Evolutionary conservation across 2,113 vertebrate genomes (phyloP), one percentile per base, ranked within the genome.

Genomic region (Brachyhypopomus gauderio): DNA sequence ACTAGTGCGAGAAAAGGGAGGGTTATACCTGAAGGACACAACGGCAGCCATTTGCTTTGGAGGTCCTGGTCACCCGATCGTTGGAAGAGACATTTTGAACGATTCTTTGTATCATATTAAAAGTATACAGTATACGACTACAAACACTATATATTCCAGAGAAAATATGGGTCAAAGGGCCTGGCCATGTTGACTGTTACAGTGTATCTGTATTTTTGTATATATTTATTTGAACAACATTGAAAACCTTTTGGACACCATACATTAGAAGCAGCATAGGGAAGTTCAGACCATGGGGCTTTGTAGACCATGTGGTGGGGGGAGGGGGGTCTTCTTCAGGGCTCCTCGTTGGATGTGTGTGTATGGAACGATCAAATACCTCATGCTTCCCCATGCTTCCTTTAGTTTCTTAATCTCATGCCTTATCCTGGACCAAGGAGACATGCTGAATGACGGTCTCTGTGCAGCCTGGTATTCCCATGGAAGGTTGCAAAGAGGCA

Each of bases 191-290:
- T 88, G 81, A 83, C 83, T 86, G 81, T 78, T 86, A 85, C 23
- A 80, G 71, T 81, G 75, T 86, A 59, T 83, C 71, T 86, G 82
- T 88, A 86, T 89, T 86, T 89, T 88, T 85, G 84, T 84, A 88
- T 72, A 83, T 80, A 87, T 82, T 88, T 86, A 85, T 78, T 81
- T 60, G 81, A 87, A 78, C 78, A 86, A 71, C 27, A 45, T 38
- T 48, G 67, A 62, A 77, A 71, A 36, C n/a, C 72, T 60, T 59
- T 75, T 62, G 23, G 23, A 9, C 5, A 16, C n/a, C 12, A 12
- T 12, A 14, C 3, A 23, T 19, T 25, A 7, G 2, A 30, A 23
- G 25, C 36, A 19, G 56, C 59, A 36, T 14, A 41, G 41, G 41
- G 41, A 41, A 41, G 41, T 41, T 41, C 41, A 8, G 41, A 41